Evolutionary conservation across 2,797 vertebrate genomes (phyloP), one percentile per base, ranked within the genome.

Genomic region (Acipenser transmontanus): DNA sequence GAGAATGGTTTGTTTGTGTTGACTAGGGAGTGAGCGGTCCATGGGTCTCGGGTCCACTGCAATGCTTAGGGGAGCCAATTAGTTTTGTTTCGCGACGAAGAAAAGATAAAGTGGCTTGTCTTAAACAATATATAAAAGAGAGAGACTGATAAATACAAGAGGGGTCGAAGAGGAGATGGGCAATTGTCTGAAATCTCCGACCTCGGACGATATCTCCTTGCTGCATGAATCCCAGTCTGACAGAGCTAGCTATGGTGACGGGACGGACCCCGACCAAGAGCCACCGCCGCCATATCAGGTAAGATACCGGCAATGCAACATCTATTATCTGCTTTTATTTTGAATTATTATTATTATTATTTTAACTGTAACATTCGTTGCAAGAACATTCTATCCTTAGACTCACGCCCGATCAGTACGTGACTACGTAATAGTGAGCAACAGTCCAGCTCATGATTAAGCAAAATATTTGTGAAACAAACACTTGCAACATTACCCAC

Each of bases 211-310:
- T 84, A 97, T 98, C 70, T 97, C 95, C 68, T 84, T 98, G 79
- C 92, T 98, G 7, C 94, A 96, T 59, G 95, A 98, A 75, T 94
- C 95, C 60, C 93, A 96, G 87, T 96, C 95, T 50, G 94, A 97
- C 83, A 81, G 93, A 76, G 93, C 91, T 62, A 97, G 94, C 81
- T 95, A 93, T 71, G 93, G 91, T 50, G 95, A 96, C 63, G 94
- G 93, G 68, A 82, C 89, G 17, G 94, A 97, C 71, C 84, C 90
- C 78, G 94, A 97, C 75, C 84, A 94, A 81, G 95, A 96, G 87
- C 94, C 95, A 7, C 95, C 95, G 82, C 94, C 95, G 66, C 95
- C 95, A 61, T 97, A 96, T 84, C 94, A 96, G 93, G 95, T 98
- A 75, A 78, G 67, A 74, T 67, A 57, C 50, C 4, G 34, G 34